Base-by-base conservation (phyloP, 1,140 invertebrate species). In the Carposina sasakii region DNA sequence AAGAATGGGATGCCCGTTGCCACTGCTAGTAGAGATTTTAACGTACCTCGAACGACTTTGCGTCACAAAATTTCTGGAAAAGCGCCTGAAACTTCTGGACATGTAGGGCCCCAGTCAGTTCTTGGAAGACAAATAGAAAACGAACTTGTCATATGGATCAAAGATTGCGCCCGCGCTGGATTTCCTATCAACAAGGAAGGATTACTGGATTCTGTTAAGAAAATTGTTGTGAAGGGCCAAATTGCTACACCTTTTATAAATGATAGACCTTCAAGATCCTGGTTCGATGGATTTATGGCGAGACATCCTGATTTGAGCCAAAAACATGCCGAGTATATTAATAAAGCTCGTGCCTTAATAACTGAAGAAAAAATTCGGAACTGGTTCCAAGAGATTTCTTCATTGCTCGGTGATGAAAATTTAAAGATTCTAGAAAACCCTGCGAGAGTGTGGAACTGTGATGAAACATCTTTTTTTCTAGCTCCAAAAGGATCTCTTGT, bases 391-490 rank as follows among this genome's bases (percentile, higher is more conserved):
- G 44, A 62, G 52, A 39, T 62, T 21, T 13, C 26, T 20, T 28
- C 42, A 36, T 24, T 56, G 20, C 26, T 71, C 2, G 47, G 37
- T 30, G 48, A 51, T 20, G 60, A 65, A 39, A 47, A 41, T 13
- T 42, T 68, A 13, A 16, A 67, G 26, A 42, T 65, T 49, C 55
- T 54, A 30, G 44, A 45, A 21, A 28, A 57, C 52, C 24, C 24
- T 12, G 12, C 12, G 5, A 5, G 31, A 33, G 49, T 76, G n/a
- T 72, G 48, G 34, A 67, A 76, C 52, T 54, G 57, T 43, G 66
- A 79, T 53, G 71, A 77, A 52, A 71, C 57, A 9, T 57, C 59
- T 10, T 56, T 77, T 21, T 66, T 61, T 52, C 34, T 73, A 16
- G 49, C 36, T 33, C 69, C 70, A 24, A 73, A 67, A 51, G 62